Evolutionary conservation across 2,888 invertebrate genomes (phyloP).

Genomic region (Lasioglossum zephyrum): DNA sequence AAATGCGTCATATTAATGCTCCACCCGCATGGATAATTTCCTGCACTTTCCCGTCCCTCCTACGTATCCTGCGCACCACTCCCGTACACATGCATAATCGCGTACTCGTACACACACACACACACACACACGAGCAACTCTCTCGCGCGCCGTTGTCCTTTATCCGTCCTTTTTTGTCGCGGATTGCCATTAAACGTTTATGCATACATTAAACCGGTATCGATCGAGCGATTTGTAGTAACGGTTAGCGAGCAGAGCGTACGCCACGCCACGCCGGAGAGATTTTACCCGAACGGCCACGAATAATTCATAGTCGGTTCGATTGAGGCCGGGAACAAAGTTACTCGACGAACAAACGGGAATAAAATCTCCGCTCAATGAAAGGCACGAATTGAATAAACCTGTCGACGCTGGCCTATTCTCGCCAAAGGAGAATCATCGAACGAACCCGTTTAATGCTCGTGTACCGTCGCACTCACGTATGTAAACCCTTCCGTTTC

Average conservation of each 20-base stretch:
- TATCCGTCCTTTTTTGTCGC: neutral
- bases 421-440: neutral
- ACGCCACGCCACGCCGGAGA: neutral
- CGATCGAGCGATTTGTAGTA: constrained; percentile 38
- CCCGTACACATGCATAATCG: neutral
- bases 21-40: constrained; percentile 23
- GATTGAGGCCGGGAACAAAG: constrained; percentile 31
- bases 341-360: constrained; percentile 41
- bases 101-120: neutral
- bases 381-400: constrained; percentile 35
- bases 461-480: neutral
- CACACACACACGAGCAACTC: neutral
- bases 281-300: constrained; percentile 29
- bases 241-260: constrained; percentile 28
- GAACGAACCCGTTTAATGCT: neutral
- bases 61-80: neutral
- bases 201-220: constrained; percentile 46
- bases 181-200: constrained; percentile 40
- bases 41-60: neutral
- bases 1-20: constrained; percentile 30
- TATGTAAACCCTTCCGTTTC: neutral
- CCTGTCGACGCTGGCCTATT: constrained; percentile 3
- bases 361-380: constrained; percentile 40
- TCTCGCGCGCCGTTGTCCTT: neutral
- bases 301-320: constrained; percentile 53